Evolutionary conservation across 2,888 invertebrate genomes (phyloP).

Genomic region (Chirona hameri): DNA sequence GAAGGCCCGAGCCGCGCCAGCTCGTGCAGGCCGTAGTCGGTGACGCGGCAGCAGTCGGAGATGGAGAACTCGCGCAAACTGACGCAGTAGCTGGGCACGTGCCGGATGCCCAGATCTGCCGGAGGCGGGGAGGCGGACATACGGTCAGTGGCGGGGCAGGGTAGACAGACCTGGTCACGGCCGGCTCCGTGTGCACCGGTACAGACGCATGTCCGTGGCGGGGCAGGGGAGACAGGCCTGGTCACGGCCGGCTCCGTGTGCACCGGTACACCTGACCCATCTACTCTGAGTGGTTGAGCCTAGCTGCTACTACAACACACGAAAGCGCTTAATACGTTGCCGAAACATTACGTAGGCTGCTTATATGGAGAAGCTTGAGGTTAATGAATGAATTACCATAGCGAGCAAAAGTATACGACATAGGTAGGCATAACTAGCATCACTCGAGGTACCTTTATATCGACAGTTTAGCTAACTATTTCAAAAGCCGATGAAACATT

Average conservation of each 20-base stretch:
- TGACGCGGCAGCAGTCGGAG: constrained; percentile 82
- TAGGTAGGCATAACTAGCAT: no score
- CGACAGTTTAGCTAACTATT: no score
- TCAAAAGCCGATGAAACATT: no score
- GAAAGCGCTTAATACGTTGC: no score
- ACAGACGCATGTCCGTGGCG: background rate
- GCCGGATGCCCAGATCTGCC: constrained; percentile 82
- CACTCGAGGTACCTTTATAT: no score
- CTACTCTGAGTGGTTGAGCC: no score
- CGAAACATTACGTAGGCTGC: no score
- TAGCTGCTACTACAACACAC: no score
- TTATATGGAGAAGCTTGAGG: no score
- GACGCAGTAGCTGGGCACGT: constrained; percentile 82
- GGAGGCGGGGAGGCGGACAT: constrained; percentile 37
- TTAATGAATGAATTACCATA: no score
- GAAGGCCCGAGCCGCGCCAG: constrained; percentile 80
- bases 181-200: background rate
- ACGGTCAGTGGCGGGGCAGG: background rate
- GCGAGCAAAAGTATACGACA: no score
- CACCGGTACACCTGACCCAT: background rate
- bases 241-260: background rate
- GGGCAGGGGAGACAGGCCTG: background rate
- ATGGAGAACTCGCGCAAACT: constrained; percentile 81
- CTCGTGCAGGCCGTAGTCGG: constrained; percentile 87
- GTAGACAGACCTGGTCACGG: background rate